phyloP scores from a whole-genome alignment of 2,797 vertebrate species.

The Cercopithecus hamlyni region DNA sequence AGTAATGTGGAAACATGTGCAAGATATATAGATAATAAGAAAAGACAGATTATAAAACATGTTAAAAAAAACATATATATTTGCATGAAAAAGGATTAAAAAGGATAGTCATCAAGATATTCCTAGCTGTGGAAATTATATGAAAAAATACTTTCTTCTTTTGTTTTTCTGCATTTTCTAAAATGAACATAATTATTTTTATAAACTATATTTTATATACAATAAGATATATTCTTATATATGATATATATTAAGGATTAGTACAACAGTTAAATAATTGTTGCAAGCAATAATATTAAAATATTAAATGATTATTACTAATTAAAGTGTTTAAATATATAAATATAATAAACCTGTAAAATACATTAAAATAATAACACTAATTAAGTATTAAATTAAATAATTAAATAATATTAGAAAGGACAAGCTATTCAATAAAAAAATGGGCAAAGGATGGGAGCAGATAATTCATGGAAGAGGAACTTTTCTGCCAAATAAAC shows the following conservation, averaged over 20 bases:
- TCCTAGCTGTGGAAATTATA: neutral
- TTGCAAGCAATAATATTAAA: neutral
- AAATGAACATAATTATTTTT: constrained; percentile 14
- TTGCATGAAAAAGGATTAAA: neutral
- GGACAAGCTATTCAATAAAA: neutral
- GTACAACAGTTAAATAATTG: constrained; percentile 26
- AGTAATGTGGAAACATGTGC: neutral
- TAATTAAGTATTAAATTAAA: neutral
- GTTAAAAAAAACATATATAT: neutral
- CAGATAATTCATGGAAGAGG: neutral
- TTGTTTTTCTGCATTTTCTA: constrained; percentile 41
- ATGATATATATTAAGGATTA: neutral
- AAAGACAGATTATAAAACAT: neutral
- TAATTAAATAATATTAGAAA: neutral
- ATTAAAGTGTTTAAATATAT: neutral
- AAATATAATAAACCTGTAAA: neutral
- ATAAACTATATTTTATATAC: constrained; percentile 20
- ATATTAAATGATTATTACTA: neutral
- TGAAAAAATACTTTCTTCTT: neutral
- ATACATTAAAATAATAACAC: neutral
- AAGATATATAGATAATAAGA: neutral
- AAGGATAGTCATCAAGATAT: neutral
- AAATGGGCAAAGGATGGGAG: neutral
- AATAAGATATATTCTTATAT: neutral
- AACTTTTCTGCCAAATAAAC: neutral